Evolutionary conservation across 2,888 invertebrate species (phyloP).

Genomic region (Drosophila villosipedis): DNA sequence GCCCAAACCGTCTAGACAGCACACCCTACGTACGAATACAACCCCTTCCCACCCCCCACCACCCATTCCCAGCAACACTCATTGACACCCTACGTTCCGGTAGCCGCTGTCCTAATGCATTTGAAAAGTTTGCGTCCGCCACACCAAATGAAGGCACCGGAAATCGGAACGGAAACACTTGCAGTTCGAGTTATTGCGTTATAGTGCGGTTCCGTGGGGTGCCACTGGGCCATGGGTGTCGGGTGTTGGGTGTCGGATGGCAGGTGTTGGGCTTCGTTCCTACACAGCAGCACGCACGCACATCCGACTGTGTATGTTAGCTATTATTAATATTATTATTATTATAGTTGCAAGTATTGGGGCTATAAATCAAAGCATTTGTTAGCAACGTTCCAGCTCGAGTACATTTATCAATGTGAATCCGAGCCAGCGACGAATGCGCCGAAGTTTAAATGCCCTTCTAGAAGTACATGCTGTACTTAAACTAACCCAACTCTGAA

Average conservation of each 20-base stretch:
- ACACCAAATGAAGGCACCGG: constrained; percentile 62
- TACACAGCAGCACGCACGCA: constrained; percentile 32
- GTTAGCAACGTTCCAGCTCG: constrained; percentile 28
- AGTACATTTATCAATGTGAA: constrained; percentile 27
- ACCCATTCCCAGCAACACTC: background rate
- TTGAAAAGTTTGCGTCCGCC: constrained; percentile 68
- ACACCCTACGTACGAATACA: constrained; percentile 2
- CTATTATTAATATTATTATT: constrained; percentile 56
- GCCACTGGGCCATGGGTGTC: constrained; percentile 15
- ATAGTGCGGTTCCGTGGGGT: constrained; percentile 65
- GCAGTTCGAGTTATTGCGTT: constrained; percentile 66
- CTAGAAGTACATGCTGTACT: background rate
- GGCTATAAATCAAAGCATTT: constrained; percentile 70
- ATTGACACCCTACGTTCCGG: background rate
- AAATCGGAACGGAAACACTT: constrained; percentile 79
- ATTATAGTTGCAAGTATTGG: constrained; percentile 48
- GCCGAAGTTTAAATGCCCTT: background rate
- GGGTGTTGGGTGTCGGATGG: constrained; percentile 8
- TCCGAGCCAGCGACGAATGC: background rate
- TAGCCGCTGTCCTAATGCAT: constrained; percentile 69
- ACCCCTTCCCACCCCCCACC: background rate
- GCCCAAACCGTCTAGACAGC: constrained; percentile 35
- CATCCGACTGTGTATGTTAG: constrained; percentile 41
- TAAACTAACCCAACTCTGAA: background rate
- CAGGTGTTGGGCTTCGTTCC: background rate